Evolutionary conservation across 2,888 invertebrate species (phyloP).

Genomic region (Girardia tigrina): DNA sequence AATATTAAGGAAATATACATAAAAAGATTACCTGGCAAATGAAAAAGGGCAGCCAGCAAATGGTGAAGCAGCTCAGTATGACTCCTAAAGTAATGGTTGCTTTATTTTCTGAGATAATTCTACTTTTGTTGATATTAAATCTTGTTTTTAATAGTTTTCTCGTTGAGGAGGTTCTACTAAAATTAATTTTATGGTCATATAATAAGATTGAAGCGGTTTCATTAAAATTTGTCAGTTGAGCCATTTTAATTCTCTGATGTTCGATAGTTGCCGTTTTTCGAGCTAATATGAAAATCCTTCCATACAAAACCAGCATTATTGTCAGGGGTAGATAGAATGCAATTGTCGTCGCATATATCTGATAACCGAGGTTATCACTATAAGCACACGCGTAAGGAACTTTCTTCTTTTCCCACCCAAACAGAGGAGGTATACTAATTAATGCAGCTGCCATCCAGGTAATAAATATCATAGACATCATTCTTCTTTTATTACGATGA

Average conservation of each 20-base stretch:
- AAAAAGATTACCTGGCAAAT: constrained; percentile 54
- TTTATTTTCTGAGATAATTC: constrained; percentile 60
- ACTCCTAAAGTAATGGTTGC: constrained; percentile 90
- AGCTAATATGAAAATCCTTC: constrained; percentile 65
- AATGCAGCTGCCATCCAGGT: constrained; percentile 86
- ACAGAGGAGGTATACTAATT: constrained; percentile 71
- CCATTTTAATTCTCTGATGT: not conserved
- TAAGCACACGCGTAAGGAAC: constrained; percentile 58
- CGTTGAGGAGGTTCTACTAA: not conserved
- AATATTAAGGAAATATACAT: too few relatives aligned
- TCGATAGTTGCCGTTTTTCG: constrained; percentile 24
- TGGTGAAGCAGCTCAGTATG: constrained; percentile 80
- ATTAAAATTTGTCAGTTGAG: not conserved
- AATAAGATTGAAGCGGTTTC: not conserved
- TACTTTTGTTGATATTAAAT: not conserved
- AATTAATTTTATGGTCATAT: not conserved
- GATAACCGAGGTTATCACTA: constrained; percentile 70
- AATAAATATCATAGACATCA: constrained; percentile 66
- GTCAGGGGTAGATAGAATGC: constrained; percentile 85
- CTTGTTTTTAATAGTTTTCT: not conserved
- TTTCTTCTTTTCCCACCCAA: constrained; percentile 45
- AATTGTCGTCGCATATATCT: constrained; percentile 71
- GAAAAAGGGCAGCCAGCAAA: constrained; percentile 90
- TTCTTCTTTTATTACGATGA: constrained; percentile 75
- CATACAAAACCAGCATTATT: constrained; percentile 91